Evolutionary conservation across 2,888 invertebrate species (phyloP), one percentile per base, ranked within the genome.

Genomic region (Tiphia femorata): DNA sequence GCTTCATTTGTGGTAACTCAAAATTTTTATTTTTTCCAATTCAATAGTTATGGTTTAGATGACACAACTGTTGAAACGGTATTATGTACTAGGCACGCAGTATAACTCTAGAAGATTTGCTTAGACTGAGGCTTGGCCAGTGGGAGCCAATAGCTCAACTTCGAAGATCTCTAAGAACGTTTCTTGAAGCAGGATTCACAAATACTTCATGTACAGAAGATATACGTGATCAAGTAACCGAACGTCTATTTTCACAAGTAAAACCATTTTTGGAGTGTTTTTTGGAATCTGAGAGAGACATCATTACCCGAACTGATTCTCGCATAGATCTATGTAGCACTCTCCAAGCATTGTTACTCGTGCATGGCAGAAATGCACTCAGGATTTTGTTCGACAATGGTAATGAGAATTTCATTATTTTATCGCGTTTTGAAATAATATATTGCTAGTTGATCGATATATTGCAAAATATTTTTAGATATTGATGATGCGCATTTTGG

Each of bases 161-260:
- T 14, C 67, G 79, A 37, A 58, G 62, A 49, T 72, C 73, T 12
- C 27, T 78, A 4, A 68, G 70, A 21, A 72, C 73, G 46, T 75
- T 73, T 17, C 47, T 79, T 5, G 70, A 67, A 43, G 37, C 52
- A 20, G 64, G 63, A 20, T 79, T 76, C 21, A 69, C 72, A 14
- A 52, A 70, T 20, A 27, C 58, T 16, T 40, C 54, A 3, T 23
- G 54, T 16, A 25, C 55, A 3, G 58, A 54, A 23, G 65, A n/a
- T 40, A 42, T 72, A 38, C 64, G 62, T 37, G 73, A 72, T 20
- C 70, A 56, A 50, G 62, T 64, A 2, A 58, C 64, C 0, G 70
- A 73, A 2, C 67, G 69, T 42, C 14, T 80, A 1, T 51, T 75
- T 1, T 47, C 65, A n/a, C 69, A 69, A 16, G 21, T 75, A 10